A percentile compares a stretch with the other conserved stretches of the same genome.
These are phyloP conservation scores for Caligus rogercresseyi DNA, from an alignment of 1,140 invertebrate species.

Conservation along the genomic window DNA sequence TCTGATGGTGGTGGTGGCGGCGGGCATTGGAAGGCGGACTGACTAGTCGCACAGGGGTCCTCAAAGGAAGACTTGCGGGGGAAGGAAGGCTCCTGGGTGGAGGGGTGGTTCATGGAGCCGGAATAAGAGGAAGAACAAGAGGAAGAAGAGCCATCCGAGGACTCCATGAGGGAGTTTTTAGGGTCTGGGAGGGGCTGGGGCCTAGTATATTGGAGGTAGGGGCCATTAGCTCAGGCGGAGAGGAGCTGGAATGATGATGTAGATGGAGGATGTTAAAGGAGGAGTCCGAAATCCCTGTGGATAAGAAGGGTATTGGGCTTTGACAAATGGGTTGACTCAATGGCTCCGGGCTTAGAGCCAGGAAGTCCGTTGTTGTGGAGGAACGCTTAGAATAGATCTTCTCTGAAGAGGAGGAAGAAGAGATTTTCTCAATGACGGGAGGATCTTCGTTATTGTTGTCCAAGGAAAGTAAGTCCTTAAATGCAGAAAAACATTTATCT, in stretches of 20 bases:
- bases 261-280: not conserved
- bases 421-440: too few relatives aligned
- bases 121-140: not conserved
- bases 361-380: not conserved
- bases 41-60: not conserved
- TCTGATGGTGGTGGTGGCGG: not conserved
- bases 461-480: not conserved
- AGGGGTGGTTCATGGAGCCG: not conserved
- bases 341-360: not conserved
- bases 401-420: too few relatives aligned
- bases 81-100: not conserved
- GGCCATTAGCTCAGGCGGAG: not conserved
- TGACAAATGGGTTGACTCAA: not conserved
- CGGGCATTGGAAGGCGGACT: not conserved
- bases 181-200: not conserved
- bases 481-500: too few relatives aligned
- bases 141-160: not conserved
- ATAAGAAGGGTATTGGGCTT: not conserved
- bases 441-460: not conserved
- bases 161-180: not conserved
- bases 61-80: not conserved
- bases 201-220: not conserved
- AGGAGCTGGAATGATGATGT: not conserved
- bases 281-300: not conserved
- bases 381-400: not conserved